A percentile compares a stretch with the other conserved stretches of the same genome.
Conservation (phyloP, 2,113 vertebrate genomes). For the Atrichornis clamosus region DNA sequence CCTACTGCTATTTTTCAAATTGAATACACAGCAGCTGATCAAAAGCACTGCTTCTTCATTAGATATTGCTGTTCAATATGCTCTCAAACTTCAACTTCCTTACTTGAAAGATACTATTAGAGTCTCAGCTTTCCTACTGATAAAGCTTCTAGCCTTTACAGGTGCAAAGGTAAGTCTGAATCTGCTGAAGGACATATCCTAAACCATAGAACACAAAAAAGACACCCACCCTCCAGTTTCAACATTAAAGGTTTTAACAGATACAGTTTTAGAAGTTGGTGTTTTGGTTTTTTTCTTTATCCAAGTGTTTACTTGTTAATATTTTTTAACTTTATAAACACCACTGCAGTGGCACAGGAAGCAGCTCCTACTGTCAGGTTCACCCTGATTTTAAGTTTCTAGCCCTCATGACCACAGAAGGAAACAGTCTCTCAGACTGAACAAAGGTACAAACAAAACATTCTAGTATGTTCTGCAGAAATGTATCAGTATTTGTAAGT, state of each 20-base stretch:
- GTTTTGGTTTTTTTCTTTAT: not conserved
- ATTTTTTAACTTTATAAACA: not conserved
- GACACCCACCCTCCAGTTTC: not conserved
- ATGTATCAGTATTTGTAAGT: not conserved
- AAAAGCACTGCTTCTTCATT: not conserved
- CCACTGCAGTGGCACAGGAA: not conserved
- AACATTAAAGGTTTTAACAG: not conserved
- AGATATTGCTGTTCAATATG: not conserved
- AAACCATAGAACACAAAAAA: not conserved
- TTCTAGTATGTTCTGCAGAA: not conserved
- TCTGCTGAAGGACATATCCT: not conserved
- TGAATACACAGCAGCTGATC: not conserved
- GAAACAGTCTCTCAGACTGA: not conserved
- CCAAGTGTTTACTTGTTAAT: not conserved
- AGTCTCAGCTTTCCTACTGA: not conserved
- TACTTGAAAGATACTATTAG: not conserved
- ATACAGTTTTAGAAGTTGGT: fast-evolving
- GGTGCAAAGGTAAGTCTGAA: not conserved
- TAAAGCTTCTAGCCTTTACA: not conserved
- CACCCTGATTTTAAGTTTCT: not conserved
- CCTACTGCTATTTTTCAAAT: not conserved
- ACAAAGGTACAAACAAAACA: not conserved
- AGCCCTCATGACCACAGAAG: not conserved
- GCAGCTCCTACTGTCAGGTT: not conserved
- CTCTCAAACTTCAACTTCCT: not conserved